Evolutionary conservation across 2,113 vertebrate genomes (phyloP).

Genomic region (Perca flavescens): DNA sequence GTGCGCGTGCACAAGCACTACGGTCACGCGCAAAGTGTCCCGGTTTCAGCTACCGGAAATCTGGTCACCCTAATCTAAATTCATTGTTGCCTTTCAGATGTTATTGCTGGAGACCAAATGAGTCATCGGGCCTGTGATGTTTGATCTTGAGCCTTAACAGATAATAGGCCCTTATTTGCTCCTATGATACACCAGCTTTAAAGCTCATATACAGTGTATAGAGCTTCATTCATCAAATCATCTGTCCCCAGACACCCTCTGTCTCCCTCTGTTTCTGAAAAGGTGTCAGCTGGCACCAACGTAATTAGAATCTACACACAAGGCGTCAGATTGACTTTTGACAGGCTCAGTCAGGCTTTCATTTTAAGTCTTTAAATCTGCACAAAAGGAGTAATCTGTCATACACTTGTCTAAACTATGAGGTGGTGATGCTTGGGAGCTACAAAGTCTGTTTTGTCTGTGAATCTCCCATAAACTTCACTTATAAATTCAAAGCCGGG

Average conservation of each 20-base stretch:
- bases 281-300: slow-evolving; percentile 47
- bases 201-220: neutral
- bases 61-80: too few relatives aligned
- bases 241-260: slow-evolving; percentile 10
- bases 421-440: slow-evolving; percentile 14
- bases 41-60: too few relatives aligned
- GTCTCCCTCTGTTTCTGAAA: slow-evolving; percentile 22
- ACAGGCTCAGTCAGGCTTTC: slow-evolving; percentile 36
- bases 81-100: slow-evolving; percentile 14
- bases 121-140: neutral
- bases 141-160: slow-evolving; percentile 16
- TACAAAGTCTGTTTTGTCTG: slow-evolving; percentile 18
- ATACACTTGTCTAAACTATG: slow-evolving; percentile 26
- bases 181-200: neutral
- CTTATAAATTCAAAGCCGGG: slow-evolving; percentile 24
- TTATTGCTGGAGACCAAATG: neutral
- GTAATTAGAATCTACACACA: slow-evolving; percentile 40
- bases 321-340: slow-evolving; percentile 35
- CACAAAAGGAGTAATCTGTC: slow-evolving; percentile 48
- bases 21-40: too few relatives aligned
- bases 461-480: slow-evolving; percentile 37
- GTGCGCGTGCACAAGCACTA: too few relatives aligned
- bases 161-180: slow-evolving; percentile 13
- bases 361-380: slow-evolving; percentile 48
- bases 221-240: slow-evolving; percentile 33